A percentile compares a stretch with the other conserved stretches of the same genome.
Evolutionary conservation across 2,113 vertebrate species (phyloP).

Genomic region (Thermophis baileyi): DNA sequence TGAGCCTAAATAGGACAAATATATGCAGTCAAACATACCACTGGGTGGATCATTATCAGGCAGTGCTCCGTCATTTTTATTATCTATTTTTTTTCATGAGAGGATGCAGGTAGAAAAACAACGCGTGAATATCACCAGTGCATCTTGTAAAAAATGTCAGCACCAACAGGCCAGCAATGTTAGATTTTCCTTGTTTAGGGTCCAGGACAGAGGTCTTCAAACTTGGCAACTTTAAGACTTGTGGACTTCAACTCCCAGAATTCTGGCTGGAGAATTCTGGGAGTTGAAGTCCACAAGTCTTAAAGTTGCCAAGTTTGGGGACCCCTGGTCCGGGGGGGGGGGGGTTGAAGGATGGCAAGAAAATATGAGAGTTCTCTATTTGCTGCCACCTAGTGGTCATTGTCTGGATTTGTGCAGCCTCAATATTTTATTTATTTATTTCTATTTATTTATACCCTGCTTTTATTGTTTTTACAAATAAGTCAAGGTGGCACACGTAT

Average conservation of each 20-base stretch:
- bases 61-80: background rate
- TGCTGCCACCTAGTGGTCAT: background rate
- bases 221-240: no score
- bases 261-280: no score
- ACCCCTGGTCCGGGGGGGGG: no score
- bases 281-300: no score
- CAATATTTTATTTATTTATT: background rate
- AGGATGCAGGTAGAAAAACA: background rate
- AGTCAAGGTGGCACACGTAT: no score
- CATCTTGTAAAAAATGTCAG: background rate
- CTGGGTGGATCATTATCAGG: background rate
- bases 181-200: background rate
- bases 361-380: background rate
- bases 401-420: background rate
- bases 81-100: background rate
- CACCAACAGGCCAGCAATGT: no score
- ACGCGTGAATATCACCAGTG: background rate
- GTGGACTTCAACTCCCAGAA: no score
- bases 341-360: background rate
- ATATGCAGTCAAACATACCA: no score
- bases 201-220: no score
- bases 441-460: background rate
- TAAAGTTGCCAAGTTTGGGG: no score
- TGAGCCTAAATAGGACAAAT: background rate
- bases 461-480: no score